Evolutionary conservation across 2,797 vertebrate species (phyloP).

Genomic region (Petrocephalus schoutedeni): DNA sequence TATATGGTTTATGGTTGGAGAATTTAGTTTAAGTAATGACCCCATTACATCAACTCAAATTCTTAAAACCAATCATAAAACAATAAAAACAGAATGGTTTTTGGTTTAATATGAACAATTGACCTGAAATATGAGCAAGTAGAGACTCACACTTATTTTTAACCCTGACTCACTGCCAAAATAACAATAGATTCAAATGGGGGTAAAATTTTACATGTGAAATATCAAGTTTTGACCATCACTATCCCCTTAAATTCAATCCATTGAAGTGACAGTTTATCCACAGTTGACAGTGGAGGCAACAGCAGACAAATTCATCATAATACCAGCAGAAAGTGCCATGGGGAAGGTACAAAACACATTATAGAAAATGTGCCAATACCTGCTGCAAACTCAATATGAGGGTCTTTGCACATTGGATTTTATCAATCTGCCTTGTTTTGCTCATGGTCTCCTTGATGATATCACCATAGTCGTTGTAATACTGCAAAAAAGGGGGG

Average conservation of each 20-base stretch:
- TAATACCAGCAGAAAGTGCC: background rate
- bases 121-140: background rate
- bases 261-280: background rate
- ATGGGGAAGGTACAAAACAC: background rate
- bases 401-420: constrained; percentile 97
- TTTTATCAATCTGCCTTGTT: constrained; percentile 97
- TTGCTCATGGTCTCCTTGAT: constrained; percentile 99
- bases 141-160: background rate
- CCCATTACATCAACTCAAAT: background rate
- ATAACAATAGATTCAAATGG: background rate
- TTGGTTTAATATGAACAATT: background rate
- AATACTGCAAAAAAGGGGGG: constrained; percentile 71
- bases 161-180: background rate
- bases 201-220: background rate
- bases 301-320: background rate
- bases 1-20: background rate
- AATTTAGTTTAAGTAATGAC: background rate
- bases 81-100: background rate
- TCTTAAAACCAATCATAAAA: background rate
- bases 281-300: background rate
- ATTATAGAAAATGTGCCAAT: constrained; percentile 39
- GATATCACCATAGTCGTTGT: constrained; percentile 98
- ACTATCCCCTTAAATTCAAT: background rate
- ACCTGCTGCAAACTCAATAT: constrained; percentile 99
- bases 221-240: background rate